Base-by-base conservation (phyloP, 1,140 invertebrate genomes). In the Trichogramma pretiosum region DNA sequence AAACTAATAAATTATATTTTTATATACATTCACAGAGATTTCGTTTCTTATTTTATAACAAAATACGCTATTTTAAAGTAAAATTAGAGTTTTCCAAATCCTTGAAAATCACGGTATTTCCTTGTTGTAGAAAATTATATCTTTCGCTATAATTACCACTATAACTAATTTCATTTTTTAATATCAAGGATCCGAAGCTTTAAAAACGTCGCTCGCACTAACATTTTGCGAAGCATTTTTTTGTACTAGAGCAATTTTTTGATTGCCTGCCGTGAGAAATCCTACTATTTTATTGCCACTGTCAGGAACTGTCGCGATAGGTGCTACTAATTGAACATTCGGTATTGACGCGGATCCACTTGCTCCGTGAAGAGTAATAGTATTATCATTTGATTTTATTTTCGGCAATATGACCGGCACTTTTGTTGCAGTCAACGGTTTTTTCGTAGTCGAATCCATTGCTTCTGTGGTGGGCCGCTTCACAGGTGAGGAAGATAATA, bases 321-420 rank as follows among this genome's bases (percentile, higher is more conserved):
- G 46, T 36, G 46, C 5, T 23, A 37, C 33, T 14, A 43, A 14
- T 8, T 28, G 32, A 8, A 48, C 40, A 4, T 49, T 26, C 4
- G 49, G 22, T 41, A 54, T 36, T 17, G 53, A 13, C 19, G 35
- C 34, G 10, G 36, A 28, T 10, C 4, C 5, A 11, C 42, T 34
- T 16, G 21, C 5, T 21, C 17, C 23, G 16, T 28, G 46, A 28
- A 48, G 21, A 24, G 37, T 40, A 16, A 46, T 38, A 13, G 26
- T 39, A 23, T 46, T 46, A 3, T 17, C 11, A 24, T 8, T 19
- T 1, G 19, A 32, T 19, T 58, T 23, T 10, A 48, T 23, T 49
- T 63, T 70, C 1, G 63, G 64, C 11, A 70, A 56, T 30, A 68
- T 63, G 7, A 62, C 43, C 1, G 59, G 48, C 49, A 57, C 60